phyloP scores from a whole-genome alignment of 2,888 invertebrate genomes.

The Prenolepis imparis region DNA sequence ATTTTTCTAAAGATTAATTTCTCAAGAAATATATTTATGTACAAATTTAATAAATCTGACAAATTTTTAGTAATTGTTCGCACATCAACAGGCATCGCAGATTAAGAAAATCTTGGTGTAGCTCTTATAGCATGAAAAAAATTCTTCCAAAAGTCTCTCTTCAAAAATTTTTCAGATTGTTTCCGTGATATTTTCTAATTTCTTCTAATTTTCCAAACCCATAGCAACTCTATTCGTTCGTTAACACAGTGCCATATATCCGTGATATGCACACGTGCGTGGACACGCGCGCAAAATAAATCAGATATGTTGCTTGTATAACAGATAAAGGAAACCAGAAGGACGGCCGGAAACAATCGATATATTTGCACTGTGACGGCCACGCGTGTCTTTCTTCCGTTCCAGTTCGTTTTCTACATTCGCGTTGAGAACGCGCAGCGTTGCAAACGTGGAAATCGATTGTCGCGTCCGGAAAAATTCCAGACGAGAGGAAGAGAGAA shows the following conservation, averaged over 20 bases:
- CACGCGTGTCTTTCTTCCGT: constrained; percentile 60
- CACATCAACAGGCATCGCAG: background rate
- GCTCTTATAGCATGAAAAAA: background rate
- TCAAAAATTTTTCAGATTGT: background rate
- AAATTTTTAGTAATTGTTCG: constrained; percentile 6
- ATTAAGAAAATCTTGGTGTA: background rate
- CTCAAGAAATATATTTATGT: background rate
- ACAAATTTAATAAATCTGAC: background rate
- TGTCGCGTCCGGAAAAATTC: constrained; percentile 39
- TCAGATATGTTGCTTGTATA: constrained; percentile 46
- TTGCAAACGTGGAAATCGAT: constrained; percentile 50
- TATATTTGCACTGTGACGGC: constrained; percentile 71
- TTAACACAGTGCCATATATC: constrained; percentile 5
- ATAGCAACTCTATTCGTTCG: background rate
- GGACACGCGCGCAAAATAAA: constrained; percentile 55
- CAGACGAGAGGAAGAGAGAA: background rate
- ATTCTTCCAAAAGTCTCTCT: background rate
- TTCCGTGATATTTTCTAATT: background rate
- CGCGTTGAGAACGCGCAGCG: constrained; percentile 34
- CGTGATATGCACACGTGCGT: background rate
- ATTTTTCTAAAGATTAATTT: background rate
- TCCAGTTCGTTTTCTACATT: constrained; percentile 42
- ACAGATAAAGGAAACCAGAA: constrained; percentile 44
- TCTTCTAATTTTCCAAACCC: constrained; percentile 4
- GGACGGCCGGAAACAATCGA: constrained; percentile 71